Conservation (phyloP, 2,113 vertebrate genomes). For the Apodemus sylvaticus region DNA sequence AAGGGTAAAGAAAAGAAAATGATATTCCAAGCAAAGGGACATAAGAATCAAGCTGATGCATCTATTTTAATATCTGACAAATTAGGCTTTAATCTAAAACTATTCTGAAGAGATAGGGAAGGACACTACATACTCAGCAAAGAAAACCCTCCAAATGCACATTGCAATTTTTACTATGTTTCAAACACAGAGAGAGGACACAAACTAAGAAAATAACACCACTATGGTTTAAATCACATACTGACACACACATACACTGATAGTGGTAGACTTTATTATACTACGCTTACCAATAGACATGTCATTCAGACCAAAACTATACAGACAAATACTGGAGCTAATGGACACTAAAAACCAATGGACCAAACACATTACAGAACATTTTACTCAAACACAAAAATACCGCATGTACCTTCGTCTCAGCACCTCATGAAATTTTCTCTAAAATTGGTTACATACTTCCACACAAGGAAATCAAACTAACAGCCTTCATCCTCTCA, state of each 20-base stretch:
- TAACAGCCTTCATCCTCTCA: not conserved
- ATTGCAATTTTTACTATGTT: not conserved
- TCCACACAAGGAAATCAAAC: not conserved
- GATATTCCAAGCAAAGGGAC: not conserved
- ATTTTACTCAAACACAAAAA: not conserved
- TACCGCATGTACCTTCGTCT: not conserved
- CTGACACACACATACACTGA: not conserved
- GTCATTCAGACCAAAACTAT: not conserved
- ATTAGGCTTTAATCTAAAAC: not conserved
- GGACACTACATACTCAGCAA: not conserved
- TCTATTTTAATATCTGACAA: too few relatives aligned
- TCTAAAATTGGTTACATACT: not conserved
- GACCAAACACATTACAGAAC: not conserved
- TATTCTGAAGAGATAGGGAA: not conserved
- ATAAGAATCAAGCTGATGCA: not conserved
- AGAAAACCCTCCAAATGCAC: not conserved
- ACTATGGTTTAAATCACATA: not conserved
- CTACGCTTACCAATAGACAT: not conserved
- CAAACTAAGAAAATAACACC: not conserved
- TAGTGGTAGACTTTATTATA: not conserved
- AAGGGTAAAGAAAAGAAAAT: not conserved
- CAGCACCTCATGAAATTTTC: not conserved
- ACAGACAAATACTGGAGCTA: not conserved
- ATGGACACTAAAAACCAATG: not conserved
- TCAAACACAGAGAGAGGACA: not conserved